These are phyloP conservation scores for Sitodiplosis mosellana DNA, from an alignment of 1,140 invertebrate genomes.

Conservation along the genomic window DNA sequence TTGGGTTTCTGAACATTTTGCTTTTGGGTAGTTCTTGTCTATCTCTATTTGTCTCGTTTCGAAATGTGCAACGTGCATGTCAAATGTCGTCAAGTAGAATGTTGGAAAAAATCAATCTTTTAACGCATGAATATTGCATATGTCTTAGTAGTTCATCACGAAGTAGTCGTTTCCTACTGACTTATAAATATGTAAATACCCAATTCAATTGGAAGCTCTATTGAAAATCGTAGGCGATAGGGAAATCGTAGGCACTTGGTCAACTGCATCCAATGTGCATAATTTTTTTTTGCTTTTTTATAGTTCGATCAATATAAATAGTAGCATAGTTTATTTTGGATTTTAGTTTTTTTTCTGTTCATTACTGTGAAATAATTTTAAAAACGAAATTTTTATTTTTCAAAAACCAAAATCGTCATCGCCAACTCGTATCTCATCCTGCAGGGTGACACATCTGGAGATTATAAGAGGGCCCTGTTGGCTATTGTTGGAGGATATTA, in stretches of 20 bases:
- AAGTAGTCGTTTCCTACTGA: neutral
- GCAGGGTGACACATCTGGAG: constrained; percentile 77
- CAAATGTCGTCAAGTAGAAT: no score
- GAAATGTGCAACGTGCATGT: no score
- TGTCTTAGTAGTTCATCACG: neutral
- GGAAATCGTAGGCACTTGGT: neutral
- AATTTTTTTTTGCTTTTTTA: neutral
- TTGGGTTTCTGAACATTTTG: neutral
- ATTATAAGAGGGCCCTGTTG: constrained; percentile 76
- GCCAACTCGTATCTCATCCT: constrained; percentile 27
- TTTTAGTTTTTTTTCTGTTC: constrained; percentile 1
- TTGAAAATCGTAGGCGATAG: neutral
- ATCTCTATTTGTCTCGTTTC: neutral
- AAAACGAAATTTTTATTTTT: constrained; percentile 1
- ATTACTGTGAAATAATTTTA: constrained; percentile 4
- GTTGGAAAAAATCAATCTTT: no score
- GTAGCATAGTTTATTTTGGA: neutral
- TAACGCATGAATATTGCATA: neutral
- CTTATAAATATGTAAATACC: neutral
- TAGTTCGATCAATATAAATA: neutral
- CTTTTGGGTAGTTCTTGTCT: neutral
- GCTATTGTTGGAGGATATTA: constrained; percentile 52
- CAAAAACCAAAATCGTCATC: neutral
- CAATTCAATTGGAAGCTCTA: neutral
- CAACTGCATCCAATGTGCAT: no score